phyloP scores from a whole-genome alignment of 2,797 vertebrate species.

The Schizopygopsis malacanthus region DNA sequence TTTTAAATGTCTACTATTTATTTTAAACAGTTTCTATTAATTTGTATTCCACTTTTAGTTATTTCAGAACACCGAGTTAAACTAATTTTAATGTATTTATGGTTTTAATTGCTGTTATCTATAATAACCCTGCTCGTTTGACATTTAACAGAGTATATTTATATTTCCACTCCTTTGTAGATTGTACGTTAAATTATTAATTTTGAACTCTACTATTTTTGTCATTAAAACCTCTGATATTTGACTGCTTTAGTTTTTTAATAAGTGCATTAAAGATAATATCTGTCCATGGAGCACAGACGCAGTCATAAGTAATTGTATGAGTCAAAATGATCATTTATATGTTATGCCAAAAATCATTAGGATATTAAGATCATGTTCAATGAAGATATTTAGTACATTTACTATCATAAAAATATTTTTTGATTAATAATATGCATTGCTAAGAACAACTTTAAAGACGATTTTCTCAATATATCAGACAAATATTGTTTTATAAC shows the following conservation, averaged over 20 bases:
- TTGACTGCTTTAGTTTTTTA: no score
- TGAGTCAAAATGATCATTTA: no score
- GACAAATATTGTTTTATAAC: neutral
- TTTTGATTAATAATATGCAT: no score
- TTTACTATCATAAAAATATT: no score
- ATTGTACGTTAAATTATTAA: neutral
- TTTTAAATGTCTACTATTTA: no score
- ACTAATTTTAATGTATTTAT: rapidly evolving
- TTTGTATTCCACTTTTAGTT: neutral
- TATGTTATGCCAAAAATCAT: no score
- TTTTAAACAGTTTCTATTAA: no score
- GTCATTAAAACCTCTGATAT: neutral
- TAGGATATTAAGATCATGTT: no score
- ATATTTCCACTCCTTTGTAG: no score
- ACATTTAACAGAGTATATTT: neutral
- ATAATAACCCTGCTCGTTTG: neutral
- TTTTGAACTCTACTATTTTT: neutral
- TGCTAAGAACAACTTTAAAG: no score
- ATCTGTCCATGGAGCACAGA: neutral
- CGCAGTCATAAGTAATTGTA: no score
- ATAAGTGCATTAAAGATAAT: neutral
- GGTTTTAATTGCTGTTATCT: neutral
- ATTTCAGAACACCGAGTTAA: neutral
- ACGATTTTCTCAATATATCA: neutral
- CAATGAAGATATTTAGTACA: no score